Base-by-base conservation (phyloP, 1,140 invertebrate genomes). In the Carcinoscorpius rotundicauda region DNA sequence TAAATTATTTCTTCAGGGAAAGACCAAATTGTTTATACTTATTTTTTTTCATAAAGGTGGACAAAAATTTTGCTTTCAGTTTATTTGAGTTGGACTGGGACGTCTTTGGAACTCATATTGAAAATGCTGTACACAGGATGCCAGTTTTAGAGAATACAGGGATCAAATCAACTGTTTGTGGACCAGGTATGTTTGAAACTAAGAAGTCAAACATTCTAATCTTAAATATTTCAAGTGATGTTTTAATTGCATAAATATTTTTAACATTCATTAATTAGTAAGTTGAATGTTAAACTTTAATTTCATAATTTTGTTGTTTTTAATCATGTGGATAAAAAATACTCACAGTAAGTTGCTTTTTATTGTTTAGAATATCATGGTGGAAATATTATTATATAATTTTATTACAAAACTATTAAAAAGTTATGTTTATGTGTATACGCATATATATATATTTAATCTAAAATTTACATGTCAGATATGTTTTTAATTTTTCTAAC, bases 51-150 rank as follows among this genome's bases (percentile, higher is more conserved):
- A 64, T 74, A 51, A 70, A 89, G 80, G 81, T 89, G 49, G 80
- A 85, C 4, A 82, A 84, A 64, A 84, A 91, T 71, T 88, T 90
- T 68, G 80, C 86, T 60, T 94, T 93, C 72, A 81, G 85, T 51
- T 78, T 93, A 2, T 94, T 88, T 73, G 91, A 94, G 64, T 75
- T 94, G 52, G 87, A 94, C 71, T 92, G 88, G 85, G 84, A 86
- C 51, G 82, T 90, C 3, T 95, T 93, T 72, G 84, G 86, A 58
- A 76, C 81, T 0, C 87, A 92, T 72, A 81, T 91, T 69, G 81
- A 85, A 64, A 83, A 85, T 50, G 88, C 89, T 4, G 77, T 83
- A 3, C 82, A 85, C 66, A 75, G 93, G 6, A 83, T 88, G 61
- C 91, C 91, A 0, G 78, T 80, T 63, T 80, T 93, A 53, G 82